Conservation (phyloP, 2,888 invertebrate species). For the Malthinus seriepunctatus region DNA sequence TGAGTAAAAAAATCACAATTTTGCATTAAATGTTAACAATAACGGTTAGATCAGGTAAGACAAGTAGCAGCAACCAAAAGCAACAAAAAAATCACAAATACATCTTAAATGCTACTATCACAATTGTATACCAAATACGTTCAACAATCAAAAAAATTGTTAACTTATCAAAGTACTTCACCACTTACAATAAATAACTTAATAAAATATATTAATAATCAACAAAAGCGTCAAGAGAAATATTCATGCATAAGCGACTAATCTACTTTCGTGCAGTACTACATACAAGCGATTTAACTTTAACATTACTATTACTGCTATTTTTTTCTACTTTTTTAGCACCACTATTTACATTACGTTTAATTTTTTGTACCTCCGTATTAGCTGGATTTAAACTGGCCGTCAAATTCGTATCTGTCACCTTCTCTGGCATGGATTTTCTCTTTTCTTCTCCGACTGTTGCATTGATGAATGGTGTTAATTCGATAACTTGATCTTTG, state of each 20-base stretch:
- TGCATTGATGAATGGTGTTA: not conserved
- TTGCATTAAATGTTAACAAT: too few relatives aligned
- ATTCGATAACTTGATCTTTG: conserved; percentile 29
- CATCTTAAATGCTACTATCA: too few relatives aligned
- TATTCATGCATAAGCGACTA: conserved; percentile 8
- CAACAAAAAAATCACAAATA: too few relatives aligned
- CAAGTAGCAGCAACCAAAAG: too few relatives aligned
- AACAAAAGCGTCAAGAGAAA: not conserved
- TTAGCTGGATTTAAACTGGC: conserved; percentile 36
- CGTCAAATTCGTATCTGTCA: conserved; percentile 38
- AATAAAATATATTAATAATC: not conserved
- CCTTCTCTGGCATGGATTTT: conserved; percentile 33
- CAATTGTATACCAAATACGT: too few relatives aligned
- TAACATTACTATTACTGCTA: conserved; percentile 12
- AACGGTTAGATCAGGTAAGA: too few relatives aligned
- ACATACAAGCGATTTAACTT: conserved; percentile 10
- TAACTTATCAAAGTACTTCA: too few relatives aligned
- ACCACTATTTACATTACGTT: conserved; percentile 4
- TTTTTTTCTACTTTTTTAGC: conserved; percentile 3
- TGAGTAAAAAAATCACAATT: too few relatives aligned
- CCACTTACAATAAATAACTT: too few relatives aligned
- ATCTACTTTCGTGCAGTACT: conserved; percentile 4
- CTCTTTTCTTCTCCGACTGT: conserved; percentile 6
- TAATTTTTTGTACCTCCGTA: conserved; percentile 44
- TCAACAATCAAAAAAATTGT: not conserved